phyloP scores from a whole-genome alignment of 2,888 invertebrate genomes.

The Pteria penguin region DNA sequence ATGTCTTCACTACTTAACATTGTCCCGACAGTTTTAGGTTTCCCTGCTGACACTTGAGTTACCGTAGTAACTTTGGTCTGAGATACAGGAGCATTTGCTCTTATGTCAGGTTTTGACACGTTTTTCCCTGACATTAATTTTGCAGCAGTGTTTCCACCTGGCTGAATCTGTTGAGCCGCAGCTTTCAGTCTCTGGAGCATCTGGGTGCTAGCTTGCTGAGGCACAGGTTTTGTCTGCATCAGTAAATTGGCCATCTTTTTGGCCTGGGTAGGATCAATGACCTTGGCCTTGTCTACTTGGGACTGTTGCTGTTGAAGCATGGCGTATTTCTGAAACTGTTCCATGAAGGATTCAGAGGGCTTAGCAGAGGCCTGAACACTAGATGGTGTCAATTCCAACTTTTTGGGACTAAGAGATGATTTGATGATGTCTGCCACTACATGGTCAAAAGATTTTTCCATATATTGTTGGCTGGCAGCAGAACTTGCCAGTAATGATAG shows the following conservation, averaged over 20 bases:
- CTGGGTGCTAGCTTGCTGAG: constrained; percentile 22
- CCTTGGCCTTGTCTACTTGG: neutral
- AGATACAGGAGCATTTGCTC: neutral
- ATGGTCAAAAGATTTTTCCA: constrained; percentile 55
- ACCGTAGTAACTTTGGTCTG: neutral
- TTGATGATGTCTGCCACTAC: constrained; percentile 58
- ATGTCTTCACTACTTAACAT: constrained; percentile 6
- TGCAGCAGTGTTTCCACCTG: neutral
- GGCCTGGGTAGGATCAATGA: neutral
- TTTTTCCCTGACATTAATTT: neutral
- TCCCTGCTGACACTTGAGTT: neutral
- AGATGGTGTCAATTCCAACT: neutral
- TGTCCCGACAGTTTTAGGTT: neutral
- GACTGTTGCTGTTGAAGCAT: constrained; percentile 19
- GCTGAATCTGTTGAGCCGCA: constrained; percentile 9
- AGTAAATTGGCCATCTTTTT: constrained; percentile 14
- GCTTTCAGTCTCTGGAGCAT: constrained; percentile 23
- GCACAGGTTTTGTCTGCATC: constrained; percentile 16
- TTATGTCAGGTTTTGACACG: neutral
- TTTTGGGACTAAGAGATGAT: constrained; percentile 44
- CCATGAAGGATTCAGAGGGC: constrained; percentile 41
- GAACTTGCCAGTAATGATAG: constrained; percentile 37
- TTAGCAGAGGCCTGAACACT: neutral
- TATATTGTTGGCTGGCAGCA: constrained; percentile 35
- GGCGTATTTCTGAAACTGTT: constrained; percentile 61